A percentile compares a stretch with the other conserved stretches of the same genome.
phyloP scores from a whole-genome alignment of 1,140 invertebrate species.

The Andrena cerasifolii region DNA sequence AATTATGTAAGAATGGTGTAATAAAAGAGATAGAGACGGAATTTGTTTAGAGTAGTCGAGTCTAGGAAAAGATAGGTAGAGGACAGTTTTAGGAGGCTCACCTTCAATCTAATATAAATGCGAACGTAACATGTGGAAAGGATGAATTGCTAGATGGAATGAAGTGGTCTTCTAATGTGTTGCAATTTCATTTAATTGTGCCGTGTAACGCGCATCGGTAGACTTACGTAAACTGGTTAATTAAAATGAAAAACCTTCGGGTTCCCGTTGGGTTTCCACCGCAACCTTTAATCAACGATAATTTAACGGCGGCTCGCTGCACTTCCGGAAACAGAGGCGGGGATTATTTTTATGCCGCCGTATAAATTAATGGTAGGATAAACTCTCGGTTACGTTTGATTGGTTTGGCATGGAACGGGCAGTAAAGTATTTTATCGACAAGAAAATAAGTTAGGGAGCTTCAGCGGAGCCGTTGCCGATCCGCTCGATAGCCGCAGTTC shows the following conservation, averaged over 20 bases:
- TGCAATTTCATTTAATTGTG: too few species aligned
- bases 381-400: conserved; percentile 54
- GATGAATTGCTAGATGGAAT: too few species aligned
- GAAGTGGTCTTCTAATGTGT: too few species aligned
- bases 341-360: conserved; percentile 49
- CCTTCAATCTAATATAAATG: too few species aligned
- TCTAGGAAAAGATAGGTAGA: too few species aligned
- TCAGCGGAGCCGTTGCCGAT: not conserved
- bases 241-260: conserved; percentile 56
- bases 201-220: conserved; percentile 36
- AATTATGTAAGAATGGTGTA: too few species aligned
- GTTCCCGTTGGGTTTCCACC: conserved; percentile 16
- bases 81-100: too few species aligned
- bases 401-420: conserved; percentile 19
- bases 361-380: conserved; percentile 58
- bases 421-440: conserved; percentile 45
- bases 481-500: not conserved
- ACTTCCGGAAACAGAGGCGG: conserved; percentile 32
- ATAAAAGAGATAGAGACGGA: too few species aligned
- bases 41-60: too few species aligned
- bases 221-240: conserved; percentile 50
- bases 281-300: conserved; percentile 26
- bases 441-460: conserved; percentile 19
- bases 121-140: too few species aligned
- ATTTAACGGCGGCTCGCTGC: conserved; percentile 2